phyloP scores from a whole-genome alignment of 2,888 invertebrate genomes.

The Drosophila atripex region DNA sequence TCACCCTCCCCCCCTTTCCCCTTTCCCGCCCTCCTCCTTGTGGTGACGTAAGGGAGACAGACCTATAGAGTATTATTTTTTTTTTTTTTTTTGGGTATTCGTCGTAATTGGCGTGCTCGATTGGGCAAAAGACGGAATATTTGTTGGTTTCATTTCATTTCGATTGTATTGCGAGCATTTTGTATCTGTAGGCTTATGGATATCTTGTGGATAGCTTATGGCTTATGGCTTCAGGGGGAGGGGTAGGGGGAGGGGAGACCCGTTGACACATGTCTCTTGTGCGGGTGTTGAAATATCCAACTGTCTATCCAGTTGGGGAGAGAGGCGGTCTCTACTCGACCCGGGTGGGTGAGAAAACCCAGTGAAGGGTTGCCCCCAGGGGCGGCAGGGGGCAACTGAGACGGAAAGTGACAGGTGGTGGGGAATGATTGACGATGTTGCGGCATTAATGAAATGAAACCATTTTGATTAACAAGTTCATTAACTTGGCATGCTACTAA shows the following conservation, averaged over 20 bases:
- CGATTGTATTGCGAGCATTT: too few species aligned
- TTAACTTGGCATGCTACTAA: slow-evolving; percentile 14
- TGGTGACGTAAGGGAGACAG: slow-evolving; percentile 56
- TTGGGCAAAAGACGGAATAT: slow-evolving; percentile 69
- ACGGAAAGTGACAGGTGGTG: slow-evolving; percentile 26
- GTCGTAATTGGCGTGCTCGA: slow-evolving; percentile 73
- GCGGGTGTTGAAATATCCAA: slow-evolving; percentile 65
- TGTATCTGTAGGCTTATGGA: too few species aligned
- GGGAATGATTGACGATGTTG: slow-evolving; percentile 17
- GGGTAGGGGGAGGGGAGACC: too few species aligned
- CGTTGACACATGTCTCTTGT: slow-evolving; percentile 30
- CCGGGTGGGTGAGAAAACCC: not conserved
- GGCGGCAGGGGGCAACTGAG: too few species aligned
- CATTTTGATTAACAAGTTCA: slow-evolving; percentile 16
- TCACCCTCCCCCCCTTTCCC: not conserved
- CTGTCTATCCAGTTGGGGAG: slow-evolving; percentile 22
- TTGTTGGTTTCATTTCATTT: slow-evolving; percentile 10
- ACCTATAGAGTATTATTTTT: slow-evolving; percentile 42
- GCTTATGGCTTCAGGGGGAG: too few species aligned
- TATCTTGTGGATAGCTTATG: too few species aligned
- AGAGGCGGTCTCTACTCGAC: too few species aligned
- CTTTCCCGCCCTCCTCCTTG: not conserved
- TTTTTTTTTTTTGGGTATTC: slow-evolving; percentile 26
- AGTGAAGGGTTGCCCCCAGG: slow-evolving; percentile 1
- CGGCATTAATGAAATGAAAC: not conserved